Evolutionary conservation across 1,140 invertebrate genomes (phyloP).

Genomic region (Eriosoma lanigerum): DNA sequence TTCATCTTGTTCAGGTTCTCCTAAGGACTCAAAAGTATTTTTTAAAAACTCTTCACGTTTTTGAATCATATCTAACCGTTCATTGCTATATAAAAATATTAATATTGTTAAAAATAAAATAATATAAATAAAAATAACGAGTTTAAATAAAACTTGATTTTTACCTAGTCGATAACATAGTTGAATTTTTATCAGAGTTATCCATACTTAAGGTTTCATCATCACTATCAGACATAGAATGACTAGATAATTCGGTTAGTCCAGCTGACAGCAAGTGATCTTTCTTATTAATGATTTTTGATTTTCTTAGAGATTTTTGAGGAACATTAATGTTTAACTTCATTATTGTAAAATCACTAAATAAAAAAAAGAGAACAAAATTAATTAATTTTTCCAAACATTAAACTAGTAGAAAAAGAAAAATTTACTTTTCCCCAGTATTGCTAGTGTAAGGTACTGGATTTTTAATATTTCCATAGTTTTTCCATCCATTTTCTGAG

Average conservation of each 20-base stretch:
- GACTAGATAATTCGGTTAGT: slow-evolving; percentile 54
- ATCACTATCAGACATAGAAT: slow-evolving; percentile 69
- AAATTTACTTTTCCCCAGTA: slow-evolving; percentile 37
- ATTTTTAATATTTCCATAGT: slow-evolving; percentile 28
- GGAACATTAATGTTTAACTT: slow-evolving; percentile 76
- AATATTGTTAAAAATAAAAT: background rate
- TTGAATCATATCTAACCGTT: slow-evolving; percentile 33
- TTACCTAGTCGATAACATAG: slow-evolving; percentile 41
- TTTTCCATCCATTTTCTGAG: slow-evolving; percentile 26
- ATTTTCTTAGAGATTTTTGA: slow-evolving; percentile 74
- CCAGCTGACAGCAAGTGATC: slow-evolving; percentile 40
- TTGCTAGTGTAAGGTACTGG: slow-evolving; percentile 17
- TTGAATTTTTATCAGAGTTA: slow-evolving; percentile 64
- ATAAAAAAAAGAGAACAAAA: background rate
- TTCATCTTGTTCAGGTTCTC: background rate
- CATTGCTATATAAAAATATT: slow-evolving; percentile 8
- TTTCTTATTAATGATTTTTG: slow-evolving; percentile 41
- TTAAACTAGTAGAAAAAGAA: background rate
- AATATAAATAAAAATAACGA: too few species aligned
- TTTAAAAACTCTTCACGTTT: slow-evolving; percentile 39
- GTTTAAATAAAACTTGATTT: slow-evolving; percentile 45
- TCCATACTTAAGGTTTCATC: slow-evolving; percentile 75
- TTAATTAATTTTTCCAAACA: background rate
- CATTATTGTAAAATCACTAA: slow-evolving; percentile 37
- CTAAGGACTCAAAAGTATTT: slow-evolving; percentile 34